phyloP scores from a whole-genome alignment of 2,113 vertebrate species.

The Dromiciops gliroides region DNA sequence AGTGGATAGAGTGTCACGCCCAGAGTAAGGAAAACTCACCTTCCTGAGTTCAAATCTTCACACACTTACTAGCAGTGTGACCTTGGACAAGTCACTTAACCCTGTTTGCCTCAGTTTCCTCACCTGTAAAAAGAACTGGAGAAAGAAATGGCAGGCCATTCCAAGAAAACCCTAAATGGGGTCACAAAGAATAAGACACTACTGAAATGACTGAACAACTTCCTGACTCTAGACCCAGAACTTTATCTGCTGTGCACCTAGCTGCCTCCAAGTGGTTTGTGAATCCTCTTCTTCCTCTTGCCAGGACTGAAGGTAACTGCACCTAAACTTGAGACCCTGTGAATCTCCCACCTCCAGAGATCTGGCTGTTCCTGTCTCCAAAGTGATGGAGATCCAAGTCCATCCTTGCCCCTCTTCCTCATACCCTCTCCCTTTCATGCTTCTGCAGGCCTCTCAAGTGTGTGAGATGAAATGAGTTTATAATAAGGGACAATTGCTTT shows the following conservation, averaged over 20 bases:
- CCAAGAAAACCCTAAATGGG: background rate
- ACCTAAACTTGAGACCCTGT: background rate
- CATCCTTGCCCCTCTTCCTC: background rate
- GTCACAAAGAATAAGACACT: background rate
- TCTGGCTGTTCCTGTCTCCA: background rate
- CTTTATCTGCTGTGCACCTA: background rate
- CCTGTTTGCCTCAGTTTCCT: background rate
- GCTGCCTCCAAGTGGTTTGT: background rate
- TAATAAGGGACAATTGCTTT: background rate
- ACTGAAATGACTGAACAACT: background rate
- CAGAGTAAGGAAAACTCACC: background rate
- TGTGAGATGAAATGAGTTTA: background rate
- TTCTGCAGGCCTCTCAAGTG: background rate
- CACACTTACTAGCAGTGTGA: background rate
- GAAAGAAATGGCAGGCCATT: background rate
- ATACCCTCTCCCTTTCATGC: background rate
- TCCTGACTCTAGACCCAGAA: background rate
- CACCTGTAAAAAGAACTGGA: background rate
- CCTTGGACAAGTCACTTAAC: background rate
- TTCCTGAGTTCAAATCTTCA: background rate
- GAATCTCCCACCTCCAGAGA: background rate
- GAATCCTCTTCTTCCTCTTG: background rate
- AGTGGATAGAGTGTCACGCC: background rate
- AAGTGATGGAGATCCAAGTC: background rate
- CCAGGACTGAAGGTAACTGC: background rate